Conservation (phyloP, 2,797 vertebrate species). For the Linurgus olivaceus region DNA sequence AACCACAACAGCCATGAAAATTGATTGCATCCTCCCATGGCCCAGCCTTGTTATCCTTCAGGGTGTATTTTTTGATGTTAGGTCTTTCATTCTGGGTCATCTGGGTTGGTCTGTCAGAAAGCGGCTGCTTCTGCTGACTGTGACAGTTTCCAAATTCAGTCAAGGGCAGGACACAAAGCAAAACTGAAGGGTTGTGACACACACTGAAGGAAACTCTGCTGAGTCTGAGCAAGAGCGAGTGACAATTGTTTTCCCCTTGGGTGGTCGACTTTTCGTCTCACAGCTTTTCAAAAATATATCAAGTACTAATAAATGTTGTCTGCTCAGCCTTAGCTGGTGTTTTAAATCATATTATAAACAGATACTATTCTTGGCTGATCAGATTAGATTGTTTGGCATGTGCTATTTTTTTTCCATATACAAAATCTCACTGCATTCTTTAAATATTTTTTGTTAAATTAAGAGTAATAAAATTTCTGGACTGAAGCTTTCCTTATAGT, state of each 20-base stretch:
- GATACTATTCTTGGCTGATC: not conserved
- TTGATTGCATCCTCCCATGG: not conserved
- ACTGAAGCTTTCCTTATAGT: not conserved
- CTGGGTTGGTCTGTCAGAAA: not conserved
- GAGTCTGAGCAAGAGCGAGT: not conserved
- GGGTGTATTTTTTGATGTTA: not conserved
- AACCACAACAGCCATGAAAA: not conserved
- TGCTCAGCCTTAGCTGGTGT: not conserved
- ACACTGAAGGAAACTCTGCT: not conserved
- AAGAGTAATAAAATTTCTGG: not conserved
- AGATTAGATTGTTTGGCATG: slow-evolving; percentile 8
- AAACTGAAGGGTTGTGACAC: not conserved
- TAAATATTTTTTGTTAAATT: not conserved
- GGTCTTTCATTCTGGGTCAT: not conserved
- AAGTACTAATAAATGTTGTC: not conserved
- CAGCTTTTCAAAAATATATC: not conserved
- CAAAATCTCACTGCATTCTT: not conserved
- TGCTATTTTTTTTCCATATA: slow-evolving; percentile 13
- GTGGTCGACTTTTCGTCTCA: not conserved
- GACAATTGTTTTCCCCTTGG: not conserved
- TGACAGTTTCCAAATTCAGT: not conserved
- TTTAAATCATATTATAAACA: slow-evolving; percentile 26
- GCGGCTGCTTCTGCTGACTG: not conserved
- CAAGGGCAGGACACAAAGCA: not conserved
- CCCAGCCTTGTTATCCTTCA: not conserved